Base-by-base conservation (phyloP, 2,113 vertebrate species). In the Brachirus orientalis region DNA sequence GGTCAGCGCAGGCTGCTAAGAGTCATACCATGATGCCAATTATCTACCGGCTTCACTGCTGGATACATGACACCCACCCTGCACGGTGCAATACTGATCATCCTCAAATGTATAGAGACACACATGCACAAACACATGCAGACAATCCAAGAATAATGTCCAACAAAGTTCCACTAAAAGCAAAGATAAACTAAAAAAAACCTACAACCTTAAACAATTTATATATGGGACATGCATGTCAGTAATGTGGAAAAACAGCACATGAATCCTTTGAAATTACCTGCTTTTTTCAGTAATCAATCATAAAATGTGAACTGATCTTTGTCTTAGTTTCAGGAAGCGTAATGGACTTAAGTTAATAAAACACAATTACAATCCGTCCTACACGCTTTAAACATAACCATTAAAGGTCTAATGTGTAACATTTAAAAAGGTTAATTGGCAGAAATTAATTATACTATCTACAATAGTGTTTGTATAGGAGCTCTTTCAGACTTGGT, bases 21-120 rank as follows among this genome's bases (percentile, higher is more conserved):
- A 83, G 69, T 75, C 80, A 82, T 82, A 82, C 76, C 76, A 76
- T 72, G 84, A 89, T 80, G 86, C 81, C 79, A 90, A 89, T 90
- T 90, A 89, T 89, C 85, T 55, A 40, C 63, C 64, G 8, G 81
- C 46, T 81, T 86, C 82, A 75, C 85, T 63, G 62, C 66, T 73
- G 78, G 72, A 69, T 82, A 70, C 77, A 82, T 81, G 82, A 82
- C 86, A 84, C 69, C 72, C 53, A 72, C 47, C 64, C 51, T 55
- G 46, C 78, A 60, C 50, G 47, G 45, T 47, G 56, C 52, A 71
- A 75, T 52, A 45, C 51, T 43, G 65, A 60, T 66, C 59, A 56
- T 58, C 60, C 63, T 68, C 40, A 71, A 72, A 62, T 28, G n/a
- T 10, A 20, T 16, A 16, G 68, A 56, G 17, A 57, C 72, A 65